Evolutionary conservation across 2,113 vertebrate genomes (phyloP).

Genomic region (Stictonetta naevosa): DNA sequence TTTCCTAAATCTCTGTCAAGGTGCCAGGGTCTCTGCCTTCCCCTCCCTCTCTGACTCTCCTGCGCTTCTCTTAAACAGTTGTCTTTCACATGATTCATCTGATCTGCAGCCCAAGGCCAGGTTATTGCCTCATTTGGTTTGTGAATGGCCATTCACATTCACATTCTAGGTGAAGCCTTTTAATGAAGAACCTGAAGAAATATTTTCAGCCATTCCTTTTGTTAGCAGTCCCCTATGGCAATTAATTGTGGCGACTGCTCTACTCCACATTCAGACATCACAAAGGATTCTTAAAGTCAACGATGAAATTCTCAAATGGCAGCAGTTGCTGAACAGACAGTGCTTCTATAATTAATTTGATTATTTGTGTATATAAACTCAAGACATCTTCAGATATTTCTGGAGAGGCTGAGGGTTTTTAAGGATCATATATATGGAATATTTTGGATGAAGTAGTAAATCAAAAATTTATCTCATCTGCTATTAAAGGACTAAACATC

Average conservation of each 20-base stretch:
- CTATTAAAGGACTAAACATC: background rate
- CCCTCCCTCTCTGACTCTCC: background rate
- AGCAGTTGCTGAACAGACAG: background rate
- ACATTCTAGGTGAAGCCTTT: background rate
- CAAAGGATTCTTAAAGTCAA: background rate
- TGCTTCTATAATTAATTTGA: background rate
- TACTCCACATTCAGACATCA: background rate
- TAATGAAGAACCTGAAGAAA: background rate
- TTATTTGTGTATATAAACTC: background rate
- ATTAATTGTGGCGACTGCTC: background rate
- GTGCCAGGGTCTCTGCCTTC: background rate
- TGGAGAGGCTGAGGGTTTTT: background rate
- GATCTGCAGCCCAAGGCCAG: background rate
- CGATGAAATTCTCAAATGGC: background rate
- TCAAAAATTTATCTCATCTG: background rate
- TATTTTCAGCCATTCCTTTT: background rate
- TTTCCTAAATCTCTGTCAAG: background rate
- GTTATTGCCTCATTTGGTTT: background rate
- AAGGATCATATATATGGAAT: background rate
- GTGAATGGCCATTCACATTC: background rate
- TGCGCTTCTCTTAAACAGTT: background rate
- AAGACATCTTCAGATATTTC: background rate
- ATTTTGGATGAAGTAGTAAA: background rate
- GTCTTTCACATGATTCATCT: background rate
- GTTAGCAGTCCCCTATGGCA: background rate